Conservation (phyloP, 2,888 invertebrate species). For the Brachynemurus nebulosus region DNA sequence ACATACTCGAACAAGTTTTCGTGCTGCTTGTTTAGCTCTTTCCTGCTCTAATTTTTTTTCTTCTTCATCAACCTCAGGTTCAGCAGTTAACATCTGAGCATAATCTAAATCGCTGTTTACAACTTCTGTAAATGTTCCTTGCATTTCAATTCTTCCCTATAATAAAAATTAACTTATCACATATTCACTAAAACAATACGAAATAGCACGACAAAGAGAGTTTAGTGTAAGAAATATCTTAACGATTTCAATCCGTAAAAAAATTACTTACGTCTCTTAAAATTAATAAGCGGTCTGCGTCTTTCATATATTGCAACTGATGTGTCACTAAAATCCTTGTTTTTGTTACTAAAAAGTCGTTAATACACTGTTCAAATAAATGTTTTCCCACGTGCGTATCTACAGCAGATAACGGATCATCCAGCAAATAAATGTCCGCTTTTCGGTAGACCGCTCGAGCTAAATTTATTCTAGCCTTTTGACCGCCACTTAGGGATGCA, state of each 20-base stretch:
- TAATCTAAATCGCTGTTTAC: conserved; percentile 3
- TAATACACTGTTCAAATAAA: conserved; percentile 10
- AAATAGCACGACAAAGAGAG: no score
- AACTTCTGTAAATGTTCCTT: conserved; percentile 38
- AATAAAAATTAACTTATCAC: no score
- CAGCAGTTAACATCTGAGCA: conserved; percentile 5
- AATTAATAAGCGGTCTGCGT: conserved; percentile 43
- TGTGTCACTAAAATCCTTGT: conserved; percentile 62
- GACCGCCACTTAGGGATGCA: conserved; percentile 23
- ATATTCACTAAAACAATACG: no score
- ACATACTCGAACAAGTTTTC: not conserved
- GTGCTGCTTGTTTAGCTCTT: not conserved
- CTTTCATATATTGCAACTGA: conserved; percentile 54
- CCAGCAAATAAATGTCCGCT: conserved; percentile 8
- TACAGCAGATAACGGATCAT: conserved; percentile 8
- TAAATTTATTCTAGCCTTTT: conserved; percentile 26
- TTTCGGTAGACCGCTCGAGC: conserved; percentile 7
- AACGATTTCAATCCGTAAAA: no score
- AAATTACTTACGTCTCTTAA: conserved; percentile 41
- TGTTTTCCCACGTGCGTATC: conserved; percentile 26
- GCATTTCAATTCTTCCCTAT: conserved; percentile 46
- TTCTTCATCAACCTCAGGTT: not conserved
- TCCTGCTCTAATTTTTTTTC: not conserved
- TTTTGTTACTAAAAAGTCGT: conserved; percentile 28
- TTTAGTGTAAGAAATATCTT: not conserved